Base-by-base conservation (phyloP, 2,888 invertebrate genomes). In the Pachliopta kotzebuea region DNA sequence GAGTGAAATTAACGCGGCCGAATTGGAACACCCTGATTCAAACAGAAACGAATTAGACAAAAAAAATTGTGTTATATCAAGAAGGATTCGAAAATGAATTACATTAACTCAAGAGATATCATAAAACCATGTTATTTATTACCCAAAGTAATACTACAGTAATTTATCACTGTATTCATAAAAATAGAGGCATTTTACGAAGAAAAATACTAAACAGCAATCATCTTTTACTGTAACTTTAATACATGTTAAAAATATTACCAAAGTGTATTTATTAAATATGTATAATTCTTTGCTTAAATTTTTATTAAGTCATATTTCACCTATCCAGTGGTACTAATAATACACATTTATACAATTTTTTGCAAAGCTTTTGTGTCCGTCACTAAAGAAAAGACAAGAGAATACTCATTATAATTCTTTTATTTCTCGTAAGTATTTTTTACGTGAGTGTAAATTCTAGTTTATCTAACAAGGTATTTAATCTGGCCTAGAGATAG, bases 1-100 rank as follows among this genome's bases (percentile, higher is more conserved):
- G 0, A 74, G 72, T 58, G 71, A 69, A 42, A 62, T 86, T 56
- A 65, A 71, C 26, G 69, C 70, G 23, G 58, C 69, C 11, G 53
- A 20, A 1, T 53, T 50, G 18, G 60, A 42, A 60, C 37, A 45
- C 37, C 3, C 56, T n/a, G 24, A 7, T 17, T 0, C n/a, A 14
- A 24, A 21, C 18, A 59, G 29, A n/a, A 42, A 42, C 31, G 20
- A 52, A 53, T 49, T 55, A 7, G 26, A 61, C 4, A 26, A 18
- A 54, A 54, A 23, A 14, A 42, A 31, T 9, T 37, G 37, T 23
- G 17, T 24, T 37, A n/a, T 57, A 56, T 20, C 21, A 37, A 20
- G 20, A 21, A 45, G 6, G 18, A 45, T 4, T 45, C 18, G 45
- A 18, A 45, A 45, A 45, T 45, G n/a, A 45, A 45, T 45, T 45